phyloP scores from a whole-genome alignment of 2,797 vertebrate genomes.

The Miichthys miiuy region DNA sequence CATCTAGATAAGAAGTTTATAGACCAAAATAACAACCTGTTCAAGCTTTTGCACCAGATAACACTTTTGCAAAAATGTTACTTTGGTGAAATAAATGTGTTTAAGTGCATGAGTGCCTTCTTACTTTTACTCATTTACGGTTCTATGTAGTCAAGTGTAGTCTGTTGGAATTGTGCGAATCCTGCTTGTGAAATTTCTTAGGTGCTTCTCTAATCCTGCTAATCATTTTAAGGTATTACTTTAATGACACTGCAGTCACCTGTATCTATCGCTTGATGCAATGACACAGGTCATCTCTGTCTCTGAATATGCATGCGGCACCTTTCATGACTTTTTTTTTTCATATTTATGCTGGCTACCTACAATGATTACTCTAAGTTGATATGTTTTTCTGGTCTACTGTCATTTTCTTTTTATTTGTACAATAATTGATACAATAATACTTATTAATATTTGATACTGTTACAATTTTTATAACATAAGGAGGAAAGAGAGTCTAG shows the following conservation, averaged over 20 bases:
- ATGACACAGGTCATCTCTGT: not conserved
- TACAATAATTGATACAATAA: not conserved
- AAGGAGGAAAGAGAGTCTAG: not conserved
- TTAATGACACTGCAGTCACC: slow-evolving; percentile 6
- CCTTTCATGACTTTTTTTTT: not conserved
- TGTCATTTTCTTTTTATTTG: not conserved
- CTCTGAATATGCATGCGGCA: not conserved
- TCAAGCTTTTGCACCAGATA: not conserved
- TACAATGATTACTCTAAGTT: not conserved
- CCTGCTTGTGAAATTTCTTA: not conserved
- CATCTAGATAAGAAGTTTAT: slow-evolving; percentile 8
- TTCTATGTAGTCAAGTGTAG: not conserved
- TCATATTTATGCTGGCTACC: not conserved
- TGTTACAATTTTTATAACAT: not conserved
- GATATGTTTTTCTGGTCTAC: not conserved
- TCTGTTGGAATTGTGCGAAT: not conserved
- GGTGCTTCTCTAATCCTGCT: not conserved
- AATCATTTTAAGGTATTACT: slow-evolving; percentile 7
- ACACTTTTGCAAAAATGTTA: slow-evolving; percentile 8
- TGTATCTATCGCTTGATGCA: not conserved
- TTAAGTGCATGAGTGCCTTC: not conserved
- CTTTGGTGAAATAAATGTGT: not conserved
- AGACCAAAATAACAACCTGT: slow-evolving; percentile 14
- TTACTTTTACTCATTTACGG: not conserved
- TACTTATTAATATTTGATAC: not conserved